These are phyloP conservation scores for Urechis unicinctus DNA, from an alignment of 2,888 invertebrate species.

Conservation along the genomic window DNA sequence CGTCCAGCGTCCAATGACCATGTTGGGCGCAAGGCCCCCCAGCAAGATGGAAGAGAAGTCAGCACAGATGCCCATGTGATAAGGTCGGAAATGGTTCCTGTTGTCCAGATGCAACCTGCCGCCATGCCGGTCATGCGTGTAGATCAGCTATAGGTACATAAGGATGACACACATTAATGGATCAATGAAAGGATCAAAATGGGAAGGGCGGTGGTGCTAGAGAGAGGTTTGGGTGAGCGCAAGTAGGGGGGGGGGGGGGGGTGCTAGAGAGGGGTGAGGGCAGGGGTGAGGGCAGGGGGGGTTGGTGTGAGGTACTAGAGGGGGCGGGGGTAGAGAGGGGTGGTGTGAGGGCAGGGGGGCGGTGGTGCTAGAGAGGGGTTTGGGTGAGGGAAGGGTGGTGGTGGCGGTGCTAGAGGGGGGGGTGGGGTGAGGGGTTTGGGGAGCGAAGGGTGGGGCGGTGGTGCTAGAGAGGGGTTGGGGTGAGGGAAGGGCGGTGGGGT, in stretches of 20 bases:
- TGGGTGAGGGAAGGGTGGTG: background rate
- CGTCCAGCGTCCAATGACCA: too few species aligned
- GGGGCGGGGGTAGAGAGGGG: background rate
- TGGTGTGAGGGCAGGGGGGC: background rate
- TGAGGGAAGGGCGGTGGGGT: background rate
- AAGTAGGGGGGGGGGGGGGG: background rate
- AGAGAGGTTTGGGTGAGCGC: background rate
- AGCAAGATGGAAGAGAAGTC: too few species aligned
- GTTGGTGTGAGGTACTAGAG: background rate
- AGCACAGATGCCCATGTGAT: too few species aligned
- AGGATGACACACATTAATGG: too few species aligned
- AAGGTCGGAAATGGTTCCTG: too few species aligned
- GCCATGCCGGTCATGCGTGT: too few species aligned
- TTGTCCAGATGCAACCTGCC: too few species aligned
- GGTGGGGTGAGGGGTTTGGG: background rate
- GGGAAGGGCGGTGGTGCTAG: background rate
- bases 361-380: background rate
- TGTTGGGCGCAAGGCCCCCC: too few species aligned
- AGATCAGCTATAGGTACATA: too few species aligned
- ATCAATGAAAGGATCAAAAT: too few species aligned
- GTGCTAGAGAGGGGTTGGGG: background rate
- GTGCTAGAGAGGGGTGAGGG: background rate
- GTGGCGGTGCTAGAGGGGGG: background rate
- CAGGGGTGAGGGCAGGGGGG: background rate
- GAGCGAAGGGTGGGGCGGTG: background rate